These are phyloP conservation scores for Vanessa atalanta DNA, from an alignment of 1,140 invertebrate genomes.

Conservation along the genomic window DNA sequence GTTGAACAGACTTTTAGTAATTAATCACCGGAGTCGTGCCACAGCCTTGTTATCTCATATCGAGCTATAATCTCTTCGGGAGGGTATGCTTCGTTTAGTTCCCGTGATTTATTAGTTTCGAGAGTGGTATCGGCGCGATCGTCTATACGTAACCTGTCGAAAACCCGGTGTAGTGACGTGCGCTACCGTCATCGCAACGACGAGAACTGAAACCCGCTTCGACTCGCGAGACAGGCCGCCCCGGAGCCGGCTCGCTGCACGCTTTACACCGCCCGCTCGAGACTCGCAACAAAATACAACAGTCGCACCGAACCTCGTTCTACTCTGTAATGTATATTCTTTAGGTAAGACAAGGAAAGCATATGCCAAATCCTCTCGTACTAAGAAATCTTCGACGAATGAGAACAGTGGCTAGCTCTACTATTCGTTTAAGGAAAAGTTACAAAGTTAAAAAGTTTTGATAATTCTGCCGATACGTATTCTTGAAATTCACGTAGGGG, in stretches of 20 bases:
- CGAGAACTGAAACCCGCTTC: constrained; percentile 62
- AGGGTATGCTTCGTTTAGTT: constrained; percentile 63
- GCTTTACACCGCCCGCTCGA: constrained; percentile 42
- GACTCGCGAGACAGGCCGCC: constrained; percentile 50
- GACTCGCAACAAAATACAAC: constrained; percentile 43
- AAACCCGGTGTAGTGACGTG: constrained; percentile 53
- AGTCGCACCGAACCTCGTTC: constrained; percentile 49
- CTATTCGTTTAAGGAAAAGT: constrained; percentile 69
- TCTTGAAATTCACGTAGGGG: constrained; percentile 63
- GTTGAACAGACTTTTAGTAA: constrained; percentile 63
- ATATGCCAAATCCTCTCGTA: constrained; percentile 43
- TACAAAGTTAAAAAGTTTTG: constrained; percentile 78
- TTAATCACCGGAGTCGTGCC: constrained; percentile 64
- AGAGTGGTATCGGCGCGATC: constrained; percentile 62
- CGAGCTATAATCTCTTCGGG: constrained; percentile 69
- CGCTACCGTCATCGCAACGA: constrained; percentile 65
- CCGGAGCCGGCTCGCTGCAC: constrained; percentile 49
- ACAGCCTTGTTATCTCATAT: constrained; percentile 69
- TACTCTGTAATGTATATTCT: constrained; percentile 44
- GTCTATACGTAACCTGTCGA: constrained; percentile 55
- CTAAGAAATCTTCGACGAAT: constrained; percentile 37
- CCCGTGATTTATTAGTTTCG: constrained; percentile 69
- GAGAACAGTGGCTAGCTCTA: constrained; percentile 55
- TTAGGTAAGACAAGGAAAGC: constrained; percentile 58
- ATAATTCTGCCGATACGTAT: constrained; percentile 72